Evolutionary conservation across 1,140 invertebrate genomes (phyloP), one percentile per base, ranked within the genome.

Genomic region (Hyphantria cunea): DNA sequence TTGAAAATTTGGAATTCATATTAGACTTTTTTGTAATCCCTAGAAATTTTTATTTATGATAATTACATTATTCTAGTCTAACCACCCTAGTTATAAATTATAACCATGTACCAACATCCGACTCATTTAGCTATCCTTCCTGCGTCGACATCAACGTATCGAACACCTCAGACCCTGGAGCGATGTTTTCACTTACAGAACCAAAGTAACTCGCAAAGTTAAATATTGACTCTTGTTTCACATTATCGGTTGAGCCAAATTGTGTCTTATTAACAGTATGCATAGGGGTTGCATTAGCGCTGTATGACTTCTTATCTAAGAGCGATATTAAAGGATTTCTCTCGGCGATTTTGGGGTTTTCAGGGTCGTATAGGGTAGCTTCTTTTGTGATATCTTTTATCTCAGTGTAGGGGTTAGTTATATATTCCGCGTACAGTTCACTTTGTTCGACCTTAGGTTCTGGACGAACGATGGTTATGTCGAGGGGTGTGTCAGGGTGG

Each of bases 91-190:
- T 50, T 13, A 37, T 31, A 15, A 34, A 14, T 45, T 79, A 87
- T 47, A 87, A 55, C 85, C 86, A 88, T 9, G 86, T 88, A 8
- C 84, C 85, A 0, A 72, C 31, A 51, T 83, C 72, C 6, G 60
- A 39, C 10, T 84, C 80, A 0, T 69, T 49, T 25, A 68, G 85
- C 84, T 90, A 90, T 84, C 86, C 88, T 11, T 90, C 85, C 17
- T 86, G 82, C 0, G 82, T 74, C 4, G 85, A 76, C 75, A 87
- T 76, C 9, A 89, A 39, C 0, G 72, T 74, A 41, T 91, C 92
- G 67, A 92, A 94, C 5, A 93, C 91, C 60, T 94, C 93, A 0
- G 93, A 93, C 9, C 93, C 93, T 0, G 92, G 92, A 15, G 90
- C 91, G 53, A 92, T 77, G 15, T 77, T 85, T 25, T 86, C 88